A percentile compares a stretch with the other conserved stretches of the same genome.
phyloP scores from a whole-genome alignment of 2,113 vertebrate genomes.

The Pollimyrus isidori region DNA sequence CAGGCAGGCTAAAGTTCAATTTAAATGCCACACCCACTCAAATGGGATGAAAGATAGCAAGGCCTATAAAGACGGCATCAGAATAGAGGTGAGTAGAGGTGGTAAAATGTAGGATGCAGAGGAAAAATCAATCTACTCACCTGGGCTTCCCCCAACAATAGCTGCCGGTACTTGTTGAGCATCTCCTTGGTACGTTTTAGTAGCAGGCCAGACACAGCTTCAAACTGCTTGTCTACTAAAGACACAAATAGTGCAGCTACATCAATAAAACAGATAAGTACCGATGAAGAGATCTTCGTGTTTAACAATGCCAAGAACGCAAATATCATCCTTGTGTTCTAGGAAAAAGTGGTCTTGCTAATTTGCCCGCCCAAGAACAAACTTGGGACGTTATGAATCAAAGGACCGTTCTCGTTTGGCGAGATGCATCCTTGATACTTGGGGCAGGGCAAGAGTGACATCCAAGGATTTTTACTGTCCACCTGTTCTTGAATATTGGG shows the following conservation, averaged over 20 bases:
- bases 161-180: slow-evolving; percentile 70
- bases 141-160: slow-evolving; percentile 61
- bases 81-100: neutral
- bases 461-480: neutral
- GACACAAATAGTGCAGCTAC: neutral
- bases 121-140: slow-evolving; percentile 28
- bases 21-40: neutral
- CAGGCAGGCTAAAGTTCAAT: neutral
- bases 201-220: slow-evolving; percentile 58
- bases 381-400: neutral
- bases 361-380: neutral
- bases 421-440: neutral
- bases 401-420: neutral
- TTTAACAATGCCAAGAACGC: neutral
- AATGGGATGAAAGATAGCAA: neutral
- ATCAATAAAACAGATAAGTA: neutral
- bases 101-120: neutral
- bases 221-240: slow-evolving; percentile 69
- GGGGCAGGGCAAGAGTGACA: neutral
- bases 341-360: neutral
- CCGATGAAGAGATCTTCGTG: neutral
- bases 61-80: neutral
- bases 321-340: neutral
- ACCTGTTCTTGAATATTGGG: neutral
- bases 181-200: slow-evolving; percentile 67